Evolutionary conservation across 2,113 vertebrate species (phyloP).

Genomic region (Pygoscelis antarcticus): DNA sequence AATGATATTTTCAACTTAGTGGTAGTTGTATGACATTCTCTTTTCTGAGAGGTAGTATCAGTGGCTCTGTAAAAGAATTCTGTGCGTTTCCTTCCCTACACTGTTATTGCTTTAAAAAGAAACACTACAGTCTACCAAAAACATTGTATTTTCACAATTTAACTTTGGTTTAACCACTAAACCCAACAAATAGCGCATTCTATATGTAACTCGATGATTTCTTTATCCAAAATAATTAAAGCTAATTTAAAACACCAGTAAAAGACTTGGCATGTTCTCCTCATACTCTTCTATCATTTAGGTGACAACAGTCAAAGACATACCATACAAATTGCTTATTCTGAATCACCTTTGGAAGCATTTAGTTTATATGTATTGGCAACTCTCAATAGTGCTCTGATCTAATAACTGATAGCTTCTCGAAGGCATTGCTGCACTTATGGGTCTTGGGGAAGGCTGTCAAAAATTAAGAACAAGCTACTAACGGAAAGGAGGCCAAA

Average conservation of each 20-base stretch:
- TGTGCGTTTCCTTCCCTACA: neutral
- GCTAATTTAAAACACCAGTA: neutral
- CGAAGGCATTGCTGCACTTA: neutral
- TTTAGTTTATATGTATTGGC: neutral
- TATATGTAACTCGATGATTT: fast-evolving
- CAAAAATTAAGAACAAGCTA: neutral
- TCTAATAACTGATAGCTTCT: neutral
- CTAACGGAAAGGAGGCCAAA: neutral
- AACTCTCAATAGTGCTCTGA: fast-evolving
- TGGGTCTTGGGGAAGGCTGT: neutral
- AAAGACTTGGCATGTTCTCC: neutral
- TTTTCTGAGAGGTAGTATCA: neutral
- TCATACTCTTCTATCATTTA: neutral
- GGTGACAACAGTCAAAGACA: neutral
- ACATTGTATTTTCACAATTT: neutral
- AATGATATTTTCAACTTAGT: neutral
- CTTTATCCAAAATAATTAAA: neutral
- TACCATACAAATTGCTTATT: neutral
- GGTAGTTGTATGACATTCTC: neutral
- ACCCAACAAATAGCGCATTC: neutral
- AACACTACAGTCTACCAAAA: neutral
- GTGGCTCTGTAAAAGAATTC: neutral
- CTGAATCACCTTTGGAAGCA: neutral
- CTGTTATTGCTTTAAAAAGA: neutral
- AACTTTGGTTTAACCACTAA: neutral